These are phyloP conservation scores for Pyralis farinalis DNA, from an alignment of 2,888 invertebrate species.

Conservation along the genomic window DNA sequence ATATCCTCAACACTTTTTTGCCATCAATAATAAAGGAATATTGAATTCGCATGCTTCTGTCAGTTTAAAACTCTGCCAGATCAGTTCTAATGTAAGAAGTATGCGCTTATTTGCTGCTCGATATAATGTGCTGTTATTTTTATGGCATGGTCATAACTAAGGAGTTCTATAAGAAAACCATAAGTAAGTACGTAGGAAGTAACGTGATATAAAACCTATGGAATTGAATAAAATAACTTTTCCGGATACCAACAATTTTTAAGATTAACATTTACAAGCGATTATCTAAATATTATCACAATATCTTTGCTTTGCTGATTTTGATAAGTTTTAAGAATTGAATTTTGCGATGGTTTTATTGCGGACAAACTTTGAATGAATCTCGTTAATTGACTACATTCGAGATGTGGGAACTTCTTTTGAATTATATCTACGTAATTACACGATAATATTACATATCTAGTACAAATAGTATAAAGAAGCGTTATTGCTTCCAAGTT, in stretches of 20 bases:
- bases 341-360: background rate
- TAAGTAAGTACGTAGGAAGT: too few species aligned
- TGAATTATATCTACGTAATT: conserved; percentile 1
- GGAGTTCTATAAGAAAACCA: too few species aligned
- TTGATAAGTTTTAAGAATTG: background rate
- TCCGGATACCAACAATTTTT: background rate
- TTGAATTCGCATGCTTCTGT: too few species aligned
- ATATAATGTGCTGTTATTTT: too few species aligned
- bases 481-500: conserved; percentile 48
- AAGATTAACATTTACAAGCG: conserved; percentile 1
- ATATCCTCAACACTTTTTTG: too few species aligned
- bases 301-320: background rate
- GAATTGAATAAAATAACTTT: too few species aligned
- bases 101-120: too few species aligned
- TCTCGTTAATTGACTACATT: conserved; percentile 18
- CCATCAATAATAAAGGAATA: too few species aligned
- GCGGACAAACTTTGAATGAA: background rate
- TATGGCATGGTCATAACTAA: too few species aligned
- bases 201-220: too few species aligned
- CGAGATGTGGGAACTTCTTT: conserved; percentile 6
- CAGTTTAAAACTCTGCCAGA: too few species aligned
- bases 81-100: too few species aligned
- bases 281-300: conserved; percentile 6
- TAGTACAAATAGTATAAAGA: conserved; percentile 22
- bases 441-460: conserved; percentile 2